Percentiles rank a stretch among this genome's conserved stretches.
These are phyloP conservation scores for Molossus alvarezi DNA, from an alignment of 2,797 vertebrate species.

Conservation along the genomic window DNA sequence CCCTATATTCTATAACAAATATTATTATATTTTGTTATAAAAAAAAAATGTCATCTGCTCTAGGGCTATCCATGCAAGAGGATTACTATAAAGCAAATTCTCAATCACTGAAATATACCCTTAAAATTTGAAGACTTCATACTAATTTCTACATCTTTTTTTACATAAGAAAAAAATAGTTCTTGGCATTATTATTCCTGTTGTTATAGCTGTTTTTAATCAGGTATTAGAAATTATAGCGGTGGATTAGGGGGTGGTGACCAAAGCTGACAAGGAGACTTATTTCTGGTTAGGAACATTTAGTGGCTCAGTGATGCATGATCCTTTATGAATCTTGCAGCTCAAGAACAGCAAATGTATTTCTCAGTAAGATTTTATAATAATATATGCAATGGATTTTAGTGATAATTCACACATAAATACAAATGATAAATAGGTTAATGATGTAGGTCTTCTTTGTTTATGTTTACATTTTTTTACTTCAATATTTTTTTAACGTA, in stretches of 20 bases:
- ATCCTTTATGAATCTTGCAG: not conserved
- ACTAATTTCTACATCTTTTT: not conserved
- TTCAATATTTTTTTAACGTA: not conserved
- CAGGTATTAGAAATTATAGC: not conserved
- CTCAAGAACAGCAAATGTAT: not conserved
- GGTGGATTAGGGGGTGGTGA: not conserved
- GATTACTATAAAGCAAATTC: not conserved
- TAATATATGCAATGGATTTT: not conserved
- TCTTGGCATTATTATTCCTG: not conserved
- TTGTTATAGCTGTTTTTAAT: not conserved
- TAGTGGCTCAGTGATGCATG: too few relatives aligned
- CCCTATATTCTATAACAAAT: not conserved
- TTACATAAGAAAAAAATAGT: not conserved
- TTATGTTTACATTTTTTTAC: not conserved
- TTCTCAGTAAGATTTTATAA: not conserved
- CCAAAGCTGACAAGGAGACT: not conserved
- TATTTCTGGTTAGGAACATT: rapidly evolving
- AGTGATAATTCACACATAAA: not conserved
- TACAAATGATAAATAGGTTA: not conserved
- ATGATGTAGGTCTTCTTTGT: not conserved
- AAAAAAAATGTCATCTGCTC: not conserved
- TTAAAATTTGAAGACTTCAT: not conserved
- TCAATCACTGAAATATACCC: not conserved
- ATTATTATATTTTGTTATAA: not conserved
- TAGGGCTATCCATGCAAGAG: not conserved